Base-by-base conservation (phyloP, 2,113 vertebrate species). In the Clupea harengus region DNA sequence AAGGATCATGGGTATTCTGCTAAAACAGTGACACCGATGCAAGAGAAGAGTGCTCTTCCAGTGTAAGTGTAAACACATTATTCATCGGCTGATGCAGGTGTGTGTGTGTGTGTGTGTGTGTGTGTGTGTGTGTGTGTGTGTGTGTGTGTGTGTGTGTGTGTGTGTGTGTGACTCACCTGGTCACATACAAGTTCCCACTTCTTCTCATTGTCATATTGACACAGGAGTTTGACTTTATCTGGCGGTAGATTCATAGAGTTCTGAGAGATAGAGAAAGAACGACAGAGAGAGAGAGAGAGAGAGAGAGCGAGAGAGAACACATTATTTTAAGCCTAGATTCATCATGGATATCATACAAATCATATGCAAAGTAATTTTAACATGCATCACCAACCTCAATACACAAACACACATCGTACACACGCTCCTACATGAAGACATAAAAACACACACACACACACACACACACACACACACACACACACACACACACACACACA, bases 151-250 rank as follows among this genome's bases (percentile, higher is more conserved):
- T 72, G 64, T 72, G 25, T 52, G 47, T 85, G 47, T 81, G 47
- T 78, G 64, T 32, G 64, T 72, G 64, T 20, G 1, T 11, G 22
- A 72, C 92, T 90, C 90, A 97, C 97, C 95, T 97, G 96, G 90
- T 97, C 97, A 89, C 97, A 98, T 90, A 99, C 95, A 89, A 99
- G 94, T 81, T 99, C 97, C 97, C 97, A 99, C 85, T 98, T 98
- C 95, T 99, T 99, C 91, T 99, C 97, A 0, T 92, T 96, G 94
- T 98, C 97, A 0, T 98, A 99, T 90, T 97, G 97, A 83, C 92
- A 95, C 44, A 99, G 96, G 86, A 98, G 94, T 90, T 96, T 94
- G 88, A 97, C 96, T 88, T 98, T 99, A 93, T 99, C 97, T 0
- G 97, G 97, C 5, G 97, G 97, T 88, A 99, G 94, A 91, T 98